Evolutionary conservation across 2,113 vertebrate species (phyloP), one percentile per base, ranked within the genome.

Genomic region (Eclectus roratus): DNA sequence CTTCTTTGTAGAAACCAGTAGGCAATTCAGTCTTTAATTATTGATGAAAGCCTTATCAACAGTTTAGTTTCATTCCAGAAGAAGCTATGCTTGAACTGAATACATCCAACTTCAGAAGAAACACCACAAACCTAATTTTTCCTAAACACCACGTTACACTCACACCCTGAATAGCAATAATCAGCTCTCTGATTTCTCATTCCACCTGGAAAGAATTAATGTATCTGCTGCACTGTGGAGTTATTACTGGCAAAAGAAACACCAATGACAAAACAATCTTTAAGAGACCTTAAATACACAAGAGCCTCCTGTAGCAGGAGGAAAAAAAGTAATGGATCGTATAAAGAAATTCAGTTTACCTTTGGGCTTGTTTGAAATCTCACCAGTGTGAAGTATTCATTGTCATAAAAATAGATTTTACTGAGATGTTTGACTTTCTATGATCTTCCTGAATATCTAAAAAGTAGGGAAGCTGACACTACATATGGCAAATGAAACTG

Each of bases 81-180:
- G 60, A 61, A 63, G 76, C 8, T 93, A 41, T 91, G 83, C 44
- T 93, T 70, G 79, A 84, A 74, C 43, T 41, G 28, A 97, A 93
- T 78, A 83, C 27, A 91, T 78, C 18, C 82, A 91, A 65, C 82
- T 92, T 95, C 69, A 95, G 93, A 93, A 97, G 68, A 95, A 97
- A 86, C 53, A 74, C 63, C 19, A 80, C 83, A 97, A 96, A 96
- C 82, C 71, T 85, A 84, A 83, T 94, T 87, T 96, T 91, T 77
- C 41, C 63, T 92, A 94, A 37, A 70, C 80, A 83, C 50, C 37
- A 95, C 79, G 93, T 91, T 97, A 90, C 78, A 77, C 39, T 88
- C 76, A 74, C 25, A 79, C 46, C 65, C 52, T 82, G 63, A 95
- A 95, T 80, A 73, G 60, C 84, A 96, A 84, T 61, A 66, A 84